Conservation (phyloP, 2,888 invertebrate species). For the Aphidius colemani region DNA sequence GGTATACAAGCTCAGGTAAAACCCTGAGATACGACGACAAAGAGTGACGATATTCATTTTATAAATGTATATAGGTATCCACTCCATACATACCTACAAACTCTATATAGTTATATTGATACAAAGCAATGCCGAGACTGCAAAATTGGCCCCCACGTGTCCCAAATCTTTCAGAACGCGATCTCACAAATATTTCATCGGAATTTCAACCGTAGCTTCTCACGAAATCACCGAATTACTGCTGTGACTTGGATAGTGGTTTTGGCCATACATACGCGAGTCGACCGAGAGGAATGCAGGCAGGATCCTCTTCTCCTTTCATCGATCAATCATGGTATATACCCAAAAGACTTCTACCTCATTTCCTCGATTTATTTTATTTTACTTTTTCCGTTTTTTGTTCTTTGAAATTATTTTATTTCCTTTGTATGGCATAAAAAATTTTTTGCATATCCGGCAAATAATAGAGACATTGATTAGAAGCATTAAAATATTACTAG, state of each 20-base stretch:
- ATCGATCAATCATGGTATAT: slow-evolving; percentile 10
- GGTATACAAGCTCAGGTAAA: too few relatives aligned
- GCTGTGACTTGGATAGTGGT: slow-evolving; percentile 10
- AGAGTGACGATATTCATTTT: neutral
- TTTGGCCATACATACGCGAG: too few relatives aligned
- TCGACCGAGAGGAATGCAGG: neutral
- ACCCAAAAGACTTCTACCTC: slow-evolving; percentile 7
- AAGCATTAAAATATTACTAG: too few relatives aligned
- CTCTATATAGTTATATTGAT: slow-evolving; percentile 7
- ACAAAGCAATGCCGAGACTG: too few relatives aligned
- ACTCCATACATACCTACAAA: too few relatives aligned
- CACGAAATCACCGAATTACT: slow-evolving; percentile 20
- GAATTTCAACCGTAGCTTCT: slow-evolving; percentile 28
- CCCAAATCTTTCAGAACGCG: slow-evolving; percentile 26
- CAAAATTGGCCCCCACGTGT: slow-evolving; percentile 5
- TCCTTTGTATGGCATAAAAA: too few relatives aligned
- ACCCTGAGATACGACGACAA: slow-evolving; percentile 1
- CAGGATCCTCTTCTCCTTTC: neutral
- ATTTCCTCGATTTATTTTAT: slow-evolving; percentile 8
- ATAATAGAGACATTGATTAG: too few relatives aligned
- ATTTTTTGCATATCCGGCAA: too few relatives aligned
- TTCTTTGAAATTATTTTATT: too few relatives aligned
- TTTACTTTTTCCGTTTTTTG: too few relatives aligned
- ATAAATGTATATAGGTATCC: too few relatives aligned
- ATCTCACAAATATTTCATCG: slow-evolving; percentile 31